Percentiles rank a stretch among this genome's conserved stretches.
phyloP scores from a whole-genome alignment of 2,113 vertebrate species.

The Cebus imitator region DNA sequence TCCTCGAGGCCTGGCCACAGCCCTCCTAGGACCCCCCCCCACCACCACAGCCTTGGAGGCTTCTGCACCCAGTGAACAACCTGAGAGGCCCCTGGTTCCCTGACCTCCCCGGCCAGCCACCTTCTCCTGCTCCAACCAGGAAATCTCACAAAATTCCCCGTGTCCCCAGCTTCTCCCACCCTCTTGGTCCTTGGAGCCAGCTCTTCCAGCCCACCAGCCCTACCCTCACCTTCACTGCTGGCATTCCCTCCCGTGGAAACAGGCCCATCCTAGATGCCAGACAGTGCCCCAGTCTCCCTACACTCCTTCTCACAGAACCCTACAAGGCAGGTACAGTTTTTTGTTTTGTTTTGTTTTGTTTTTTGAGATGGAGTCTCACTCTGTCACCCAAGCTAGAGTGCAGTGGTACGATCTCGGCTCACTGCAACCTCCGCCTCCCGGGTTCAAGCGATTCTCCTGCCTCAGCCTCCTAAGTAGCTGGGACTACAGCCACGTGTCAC shows the following conservation, averaged over 20 bases:
- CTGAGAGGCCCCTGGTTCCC: not conserved
- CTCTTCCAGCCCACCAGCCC: not conserved
- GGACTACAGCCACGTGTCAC: too few relatives aligned
- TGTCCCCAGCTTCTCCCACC: not conserved
- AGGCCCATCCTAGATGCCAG: not conserved
- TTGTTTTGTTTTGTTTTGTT: too few relatives aligned
- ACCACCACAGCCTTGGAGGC: not conserved
- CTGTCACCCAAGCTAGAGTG: too few relatives aligned
- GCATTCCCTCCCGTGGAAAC: fast-evolving
- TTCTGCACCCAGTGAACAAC: not conserved
- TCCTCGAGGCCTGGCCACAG: not conserved
- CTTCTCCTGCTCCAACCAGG: not conserved
- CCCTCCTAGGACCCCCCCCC: not conserved
- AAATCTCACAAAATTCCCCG: not conserved
- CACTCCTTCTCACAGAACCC: not conserved
- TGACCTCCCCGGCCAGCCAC: not conserved
- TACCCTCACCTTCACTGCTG: not conserved
- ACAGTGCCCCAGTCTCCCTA: not conserved
- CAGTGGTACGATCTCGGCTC: too few relatives aligned
- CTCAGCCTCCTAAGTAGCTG: too few relatives aligned
- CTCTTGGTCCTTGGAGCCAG: not conserved
- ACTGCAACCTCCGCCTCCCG: too few relatives aligned
- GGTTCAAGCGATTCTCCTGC: too few relatives aligned
- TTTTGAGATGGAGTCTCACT: too few relatives aligned
- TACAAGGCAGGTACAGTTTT: not conserved